These are phyloP conservation scores for Mactromeris polynyma DNA, from an alignment of 2,888 invertebrate genomes.

Conservation along the genomic window DNA sequence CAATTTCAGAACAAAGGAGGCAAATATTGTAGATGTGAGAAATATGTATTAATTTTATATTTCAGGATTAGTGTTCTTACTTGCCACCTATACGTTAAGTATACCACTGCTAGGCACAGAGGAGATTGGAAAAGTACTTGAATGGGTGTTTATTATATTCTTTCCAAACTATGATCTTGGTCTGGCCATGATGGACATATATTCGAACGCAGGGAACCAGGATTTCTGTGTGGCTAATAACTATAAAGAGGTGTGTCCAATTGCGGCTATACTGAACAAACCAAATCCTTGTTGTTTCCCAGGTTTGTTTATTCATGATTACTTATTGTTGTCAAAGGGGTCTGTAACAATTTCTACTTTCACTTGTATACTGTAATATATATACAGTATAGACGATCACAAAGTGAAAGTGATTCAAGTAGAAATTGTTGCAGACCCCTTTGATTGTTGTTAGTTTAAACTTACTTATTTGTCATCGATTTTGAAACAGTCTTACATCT, in stretches of 20 bases:
- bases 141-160: constrained; percentile 90
- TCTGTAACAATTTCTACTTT: too few species aligned
- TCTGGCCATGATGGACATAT: constrained; percentile 86
- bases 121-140: constrained; percentile 89
- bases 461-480: too few species aligned
- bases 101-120: constrained; percentile 89
- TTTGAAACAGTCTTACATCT: too few species aligned
- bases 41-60: constrained; percentile 66
- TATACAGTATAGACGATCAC: too few species aligned
- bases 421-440: too few species aligned
- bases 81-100: constrained; percentile 91
- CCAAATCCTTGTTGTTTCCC: constrained; percentile 61
- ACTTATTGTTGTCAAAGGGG: too few species aligned
- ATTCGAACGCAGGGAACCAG: constrained; percentile 84
- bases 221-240: constrained; percentile 59
- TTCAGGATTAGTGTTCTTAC: constrained; percentile 91
- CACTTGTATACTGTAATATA: too few species aligned
- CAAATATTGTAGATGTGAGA: too few species aligned
- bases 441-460: too few species aligned
- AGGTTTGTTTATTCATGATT: constrained; percentile 24
- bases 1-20: too few species aligned
- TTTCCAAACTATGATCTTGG: constrained; percentile 91
- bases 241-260: constrained; percentile 30
- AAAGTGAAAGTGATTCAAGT: too few species aligned
- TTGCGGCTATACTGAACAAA: neutral